phyloP scores from a whole-genome alignment of 2,113 vertebrate genomes.

The Pagrus major region DNA sequence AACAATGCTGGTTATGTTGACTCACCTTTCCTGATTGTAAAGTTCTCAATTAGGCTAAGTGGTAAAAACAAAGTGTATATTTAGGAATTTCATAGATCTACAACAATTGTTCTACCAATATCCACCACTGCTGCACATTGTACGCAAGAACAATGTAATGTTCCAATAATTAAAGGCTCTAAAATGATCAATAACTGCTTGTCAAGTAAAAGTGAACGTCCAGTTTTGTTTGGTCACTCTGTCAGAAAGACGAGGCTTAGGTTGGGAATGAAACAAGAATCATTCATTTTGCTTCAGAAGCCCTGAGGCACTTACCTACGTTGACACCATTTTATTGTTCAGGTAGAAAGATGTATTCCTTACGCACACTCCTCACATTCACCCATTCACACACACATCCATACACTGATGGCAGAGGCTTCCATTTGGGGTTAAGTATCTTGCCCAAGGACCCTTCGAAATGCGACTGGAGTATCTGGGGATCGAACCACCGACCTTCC shows the following conservation, averaged over 20 bases:
- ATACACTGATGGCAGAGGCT: too few relatives aligned
- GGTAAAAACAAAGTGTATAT: not conserved
- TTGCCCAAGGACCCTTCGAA: too few relatives aligned
- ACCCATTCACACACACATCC: too few relatives aligned
- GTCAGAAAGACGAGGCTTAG: too few relatives aligned
- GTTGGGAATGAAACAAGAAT: not conserved
- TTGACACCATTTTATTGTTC: not conserved
- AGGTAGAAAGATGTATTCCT: not conserved
- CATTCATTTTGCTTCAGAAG: not conserved
- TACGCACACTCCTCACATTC: too few relatives aligned
- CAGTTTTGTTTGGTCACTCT: not conserved
- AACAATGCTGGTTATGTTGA: conserved; percentile 49
- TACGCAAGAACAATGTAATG: not conserved
- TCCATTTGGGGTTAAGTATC: too few relatives aligned
- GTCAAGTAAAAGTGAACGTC: not conserved
- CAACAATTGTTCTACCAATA: not conserved
- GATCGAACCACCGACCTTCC: too few relatives aligned
- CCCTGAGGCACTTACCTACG: not conserved
- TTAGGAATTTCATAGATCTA: not conserved
- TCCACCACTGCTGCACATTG: not conserved
- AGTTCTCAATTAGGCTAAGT: not conserved
- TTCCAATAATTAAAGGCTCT: not conserved
- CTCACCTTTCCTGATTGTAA: conserved; percentile 16
- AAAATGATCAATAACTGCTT: not conserved
- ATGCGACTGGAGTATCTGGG: too few relatives aligned